These are phyloP conservation scores for Drosophila mercatorum DNA, from an alignment of 2,888 invertebrate genomes.

Conservation along the genomic window DNA sequence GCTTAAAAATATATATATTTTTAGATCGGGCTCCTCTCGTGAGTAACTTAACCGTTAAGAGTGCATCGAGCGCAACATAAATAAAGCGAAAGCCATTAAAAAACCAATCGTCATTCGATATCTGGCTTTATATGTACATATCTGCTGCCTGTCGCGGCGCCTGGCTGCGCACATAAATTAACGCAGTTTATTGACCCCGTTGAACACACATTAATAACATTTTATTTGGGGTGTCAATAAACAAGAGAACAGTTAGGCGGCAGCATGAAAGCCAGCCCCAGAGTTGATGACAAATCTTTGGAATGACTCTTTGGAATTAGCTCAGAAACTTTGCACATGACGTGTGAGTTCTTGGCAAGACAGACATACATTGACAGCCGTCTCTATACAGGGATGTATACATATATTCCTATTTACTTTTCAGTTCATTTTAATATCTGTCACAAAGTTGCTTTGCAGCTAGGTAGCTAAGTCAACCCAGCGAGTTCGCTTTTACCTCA, in stretches of 20 bases:
- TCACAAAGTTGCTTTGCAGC: background rate
- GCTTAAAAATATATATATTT: background rate
- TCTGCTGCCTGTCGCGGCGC: background rate
- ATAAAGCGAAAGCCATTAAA: conserved; percentile 43
- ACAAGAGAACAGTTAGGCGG: conserved; percentile 29
- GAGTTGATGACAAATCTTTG: conserved; percentile 30
- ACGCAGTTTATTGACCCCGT: conserved; percentile 43
- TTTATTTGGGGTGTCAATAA: conserved; percentile 41
- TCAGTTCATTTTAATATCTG: conserved; percentile 25
- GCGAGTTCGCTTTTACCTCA: background rate
- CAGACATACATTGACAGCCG: no score
- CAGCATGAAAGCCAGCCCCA: background rate
- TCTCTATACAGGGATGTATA: background rate
- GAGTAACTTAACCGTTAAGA: background rate
- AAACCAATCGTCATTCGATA: conserved; percentile 12
- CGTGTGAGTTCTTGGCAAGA: conserved; percentile 22
- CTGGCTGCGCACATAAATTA: conserved; percentile 50
- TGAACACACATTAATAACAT: conserved; percentile 44
- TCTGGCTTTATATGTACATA: conserved; percentile 1
- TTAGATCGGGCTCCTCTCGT: no score
- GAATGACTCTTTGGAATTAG: conserved; percentile 48
- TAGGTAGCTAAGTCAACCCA: background rate
- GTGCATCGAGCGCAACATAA: conserved; percentile 28
- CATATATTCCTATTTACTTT: background rate
- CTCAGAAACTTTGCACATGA: conserved; percentile 32